Evolutionary conservation across 2,888 invertebrate genomes (phyloP).

Genomic region (Taenaris catops): DNA sequence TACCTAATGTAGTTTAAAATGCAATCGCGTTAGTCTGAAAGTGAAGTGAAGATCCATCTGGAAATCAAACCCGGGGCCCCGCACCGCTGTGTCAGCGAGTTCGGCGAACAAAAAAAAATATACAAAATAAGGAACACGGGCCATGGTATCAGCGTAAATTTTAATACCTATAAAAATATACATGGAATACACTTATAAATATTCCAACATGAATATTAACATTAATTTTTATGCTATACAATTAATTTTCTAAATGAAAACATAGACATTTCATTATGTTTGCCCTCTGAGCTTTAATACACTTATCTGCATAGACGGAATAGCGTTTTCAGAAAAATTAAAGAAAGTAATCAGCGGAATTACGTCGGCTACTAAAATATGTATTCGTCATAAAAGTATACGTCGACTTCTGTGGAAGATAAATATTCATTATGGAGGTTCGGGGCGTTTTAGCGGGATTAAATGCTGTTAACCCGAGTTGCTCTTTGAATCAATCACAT

Average conservation of each 20-base stretch:
- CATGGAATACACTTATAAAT: too few species aligned
- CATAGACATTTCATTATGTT: slow-evolving; percentile 48
- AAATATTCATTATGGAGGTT: slow-evolving; percentile 78
- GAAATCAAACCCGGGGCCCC: too few species aligned
- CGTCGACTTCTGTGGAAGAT: slow-evolving; percentile 67
- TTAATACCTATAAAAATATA: too few species aligned
- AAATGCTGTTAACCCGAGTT: slow-evolving; percentile 66
- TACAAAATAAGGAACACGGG: too few species aligned
- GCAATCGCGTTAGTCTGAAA: too few species aligned
- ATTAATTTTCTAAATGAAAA: slow-evolving; percentile 26
- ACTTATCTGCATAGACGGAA: slow-evolving; percentile 42
- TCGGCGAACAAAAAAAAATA: too few species aligned
- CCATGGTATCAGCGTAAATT: too few species aligned
- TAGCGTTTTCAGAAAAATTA: slow-evolving; percentile 69
- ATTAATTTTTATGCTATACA: too few species aligned
- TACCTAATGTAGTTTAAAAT: too few species aligned
- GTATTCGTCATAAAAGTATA: slow-evolving; percentile 78
- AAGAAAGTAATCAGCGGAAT: slow-evolving; percentile 77
- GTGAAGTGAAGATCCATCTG: too few species aligned
- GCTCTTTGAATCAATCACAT: slow-evolving; percentile 64
- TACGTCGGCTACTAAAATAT: slow-evolving; percentile 76
- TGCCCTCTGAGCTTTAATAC: slow-evolving; percentile 62
- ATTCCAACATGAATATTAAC: not conserved
- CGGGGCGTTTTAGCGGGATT: slow-evolving; percentile 76
- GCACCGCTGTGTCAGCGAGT: too few species aligned